These are phyloP conservation scores for Archilochus colubris DNA, from an alignment of 2,113 vertebrate species.

Conservation along the genomic window DNA sequence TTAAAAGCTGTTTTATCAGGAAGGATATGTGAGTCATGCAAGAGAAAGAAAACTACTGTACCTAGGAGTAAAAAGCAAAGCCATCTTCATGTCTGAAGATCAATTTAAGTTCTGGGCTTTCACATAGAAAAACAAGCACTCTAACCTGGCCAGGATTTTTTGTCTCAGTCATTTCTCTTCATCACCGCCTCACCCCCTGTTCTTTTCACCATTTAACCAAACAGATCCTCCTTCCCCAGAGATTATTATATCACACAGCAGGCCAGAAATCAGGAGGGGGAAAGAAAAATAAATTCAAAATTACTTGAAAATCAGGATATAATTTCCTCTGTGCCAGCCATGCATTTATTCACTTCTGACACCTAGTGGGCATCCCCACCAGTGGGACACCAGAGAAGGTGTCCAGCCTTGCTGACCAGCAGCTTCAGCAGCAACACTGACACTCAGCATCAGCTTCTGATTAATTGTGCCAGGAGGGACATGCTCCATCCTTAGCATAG, in stretches of 20 bases:
- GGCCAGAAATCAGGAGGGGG: not conserved
- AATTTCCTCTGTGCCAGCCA: not conserved
- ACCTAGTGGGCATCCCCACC: conserved; percentile 23
- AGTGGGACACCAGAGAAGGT: not conserved
- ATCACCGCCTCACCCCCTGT: not conserved
- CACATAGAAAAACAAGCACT: not conserved
- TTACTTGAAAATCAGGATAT: not conserved
- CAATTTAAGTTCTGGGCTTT: not conserved
- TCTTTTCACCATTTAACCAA: not conserved
- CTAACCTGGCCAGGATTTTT: not conserved
- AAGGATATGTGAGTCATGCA: not conserved
- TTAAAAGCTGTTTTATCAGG: not conserved
- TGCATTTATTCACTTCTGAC: conserved; percentile 31
- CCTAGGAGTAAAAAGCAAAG: not conserved
- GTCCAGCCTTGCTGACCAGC: rapidly evolving
- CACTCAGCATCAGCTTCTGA: not conserved
- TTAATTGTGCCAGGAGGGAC: not conserved
- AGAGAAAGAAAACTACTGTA: not conserved
- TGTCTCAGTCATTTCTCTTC: not conserved
- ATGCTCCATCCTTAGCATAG: not conserved
- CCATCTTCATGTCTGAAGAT: not conserved
- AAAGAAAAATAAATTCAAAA: not conserved
- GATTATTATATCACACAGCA: not conserved
- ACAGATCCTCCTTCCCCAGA: not conserved
- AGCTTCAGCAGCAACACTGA: not conserved